Evolutionary conservation across 2,888 invertebrate species (phyloP), one percentile per base, ranked within the genome.

Genomic region (Drosophila anceps): DNA sequence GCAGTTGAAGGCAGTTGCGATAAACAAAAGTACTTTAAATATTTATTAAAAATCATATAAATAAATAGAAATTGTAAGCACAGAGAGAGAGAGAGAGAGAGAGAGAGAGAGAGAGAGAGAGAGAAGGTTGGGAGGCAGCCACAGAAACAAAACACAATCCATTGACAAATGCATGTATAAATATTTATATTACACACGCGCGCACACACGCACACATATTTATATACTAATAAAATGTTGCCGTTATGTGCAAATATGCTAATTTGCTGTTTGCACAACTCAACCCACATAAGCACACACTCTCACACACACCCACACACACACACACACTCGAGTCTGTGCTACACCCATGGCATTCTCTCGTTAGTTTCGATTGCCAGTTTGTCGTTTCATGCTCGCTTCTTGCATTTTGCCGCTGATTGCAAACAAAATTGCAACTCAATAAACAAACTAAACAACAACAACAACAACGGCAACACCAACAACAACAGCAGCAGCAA

Each of bases 401-500:
- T 41, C 41, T 60, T 68, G 69, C 48, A 58, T 69, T 74, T 68
- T 48, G 70, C 67, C 87, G 78, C 86, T 84, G 86, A 84, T 86
- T 83, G 88, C 86, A 83, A 81, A 84, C 88, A 88, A 86, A 84
- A 86, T 86, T 86, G 88, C 88, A 84, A 88, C 88, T 84, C 86
- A 84, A 88, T 84, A 84, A 86, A 81, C 84, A 84, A 88, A 81
- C 88, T 81, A 31, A 88, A 81, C 84, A 88, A 88, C 31, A 48
- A 12, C 48, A 44, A 24, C 13, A 24, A 43, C 43, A 27, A 27
- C n/a, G n/a, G n/a, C n/a, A n/a, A n/a, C n/a, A n/a, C n/a, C n/a
- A n/a, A n/a, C 15, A 85, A 76, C 81, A 85, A 85, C 29, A n/a
- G n/a, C 24, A 24, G 24, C 24, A 24, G 24, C 24, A 3, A 24